Evolutionary conservation across 2,888 invertebrate genomes (phyloP), one percentile per base, ranked within the genome.

Genomic region (Chrysolina americana): DNA sequence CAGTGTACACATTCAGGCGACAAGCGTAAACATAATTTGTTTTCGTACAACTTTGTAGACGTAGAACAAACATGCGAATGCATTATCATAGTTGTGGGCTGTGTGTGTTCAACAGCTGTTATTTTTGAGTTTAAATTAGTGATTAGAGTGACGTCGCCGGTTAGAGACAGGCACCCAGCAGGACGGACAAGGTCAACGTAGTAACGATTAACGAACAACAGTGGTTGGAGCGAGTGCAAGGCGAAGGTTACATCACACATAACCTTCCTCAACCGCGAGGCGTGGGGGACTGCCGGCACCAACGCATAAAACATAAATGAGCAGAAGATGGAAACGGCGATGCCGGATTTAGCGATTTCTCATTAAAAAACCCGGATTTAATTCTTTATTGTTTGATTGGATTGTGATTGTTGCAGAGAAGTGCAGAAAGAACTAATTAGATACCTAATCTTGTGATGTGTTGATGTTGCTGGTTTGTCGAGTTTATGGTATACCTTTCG

Each of bases 231-330:
- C 76, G 81, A 81, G 82, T 83, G 78, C 84, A 84, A 85, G 84
- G 85, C 84, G 83, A 85, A 85, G 85, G 85, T 83, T 85, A 82
- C 79, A 79, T 80, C 80, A 80, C 79, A 78, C 82, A 79, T 83
- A 84, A 84, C 84, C 84, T 84, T 84, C 82, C 84, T 83, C 84
- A 84, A 84, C 78, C 73, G 77, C 70, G 71, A 64, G 36, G 41
- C 50, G 59, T 71, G 68, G 71, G 66, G 70, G 65, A 59, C 59
- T 68, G 59, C 71, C 66, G 50, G 66, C 64, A 68, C 64, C 74
- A 53, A 71, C 68, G 69, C 69, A 70, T 50, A 62, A 70, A 64
- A 41, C 63, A 50, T 21, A 59, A 59, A 59, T 59, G 59, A 53
- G 41, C 68, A 28, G 41, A 53, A 17, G 53, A 59, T 59, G n/a